A percentile compares a stretch with the other conserved stretches of the same genome.
These are phyloP conservation scores for Lepidurus couesii DNA, from an alignment of 1,140 invertebrate species.

Conservation along the genomic window DNA sequence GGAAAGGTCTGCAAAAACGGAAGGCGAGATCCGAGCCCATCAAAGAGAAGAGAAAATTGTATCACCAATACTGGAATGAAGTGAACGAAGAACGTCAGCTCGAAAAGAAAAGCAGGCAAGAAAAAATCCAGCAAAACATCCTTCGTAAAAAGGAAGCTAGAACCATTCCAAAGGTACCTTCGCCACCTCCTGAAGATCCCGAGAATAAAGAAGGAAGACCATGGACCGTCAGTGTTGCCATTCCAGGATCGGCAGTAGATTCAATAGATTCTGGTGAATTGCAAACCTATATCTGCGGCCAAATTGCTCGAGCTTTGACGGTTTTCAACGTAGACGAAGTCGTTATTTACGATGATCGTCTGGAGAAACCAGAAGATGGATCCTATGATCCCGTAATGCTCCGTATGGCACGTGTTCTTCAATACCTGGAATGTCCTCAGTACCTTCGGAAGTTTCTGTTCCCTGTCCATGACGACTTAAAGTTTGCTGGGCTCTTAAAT, in stretches of 20 bases:
- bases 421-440: constrained; percentile 59
- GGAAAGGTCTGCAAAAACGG: no score
- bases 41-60: not conserved
- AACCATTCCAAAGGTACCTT: not conserved
- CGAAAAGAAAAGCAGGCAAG: not conserved
- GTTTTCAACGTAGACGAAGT: constrained; percentile 57
- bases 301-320: constrained; percentile 50
- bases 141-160: not conserved
- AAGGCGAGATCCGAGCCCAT: no score
- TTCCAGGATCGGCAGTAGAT: constrained; percentile 91
- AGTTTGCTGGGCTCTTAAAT: constrained; percentile 48
- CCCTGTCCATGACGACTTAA: constrained; percentile 46
- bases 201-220: constrained; percentile 29
- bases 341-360: constrained; percentile 50
- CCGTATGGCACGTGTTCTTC: constrained; percentile 50
- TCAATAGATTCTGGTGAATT: constrained; percentile 86
- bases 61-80: not conserved
- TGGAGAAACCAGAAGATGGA: constrained; percentile 49
- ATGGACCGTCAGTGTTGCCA: constrained; percentile 77
- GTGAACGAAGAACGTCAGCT: not conserved
- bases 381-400: constrained; percentile 45
- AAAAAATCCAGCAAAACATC: not conserved
- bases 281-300: constrained; percentile 78
- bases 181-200: not conserved
- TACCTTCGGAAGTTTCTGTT: constrained; percentile 55